Evolutionary conservation across 2,888 invertebrate genomes (phyloP), one percentile per base, ranked within the genome.

Genomic region (Electrophaes corylata): DNA sequence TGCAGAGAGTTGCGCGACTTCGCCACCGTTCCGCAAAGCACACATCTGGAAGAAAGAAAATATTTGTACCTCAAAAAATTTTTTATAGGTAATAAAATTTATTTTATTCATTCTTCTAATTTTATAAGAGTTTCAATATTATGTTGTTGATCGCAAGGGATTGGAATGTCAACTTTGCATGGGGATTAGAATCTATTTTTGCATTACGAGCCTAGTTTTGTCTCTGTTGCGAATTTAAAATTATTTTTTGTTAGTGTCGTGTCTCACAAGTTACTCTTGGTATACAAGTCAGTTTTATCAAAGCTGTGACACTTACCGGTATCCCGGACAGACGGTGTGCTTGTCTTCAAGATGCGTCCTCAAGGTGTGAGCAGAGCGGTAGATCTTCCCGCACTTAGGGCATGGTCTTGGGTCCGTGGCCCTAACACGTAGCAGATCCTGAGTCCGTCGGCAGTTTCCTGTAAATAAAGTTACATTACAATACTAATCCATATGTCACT

Each of bases 321-420:
- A 98, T 49, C 98, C 98, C 0, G 97, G 97, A 79, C 98, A 98
- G 74, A 97, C 95, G 31, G 98, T 98, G 85, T 98, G 98, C 81
- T 98, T 98, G 83, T 98, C 98, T 84, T 98, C 98, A 65, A 98
- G 93, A 85, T 98, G 98, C 23, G 98, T 98, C 65, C 97, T 93
- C 70, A 98, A 91, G 11, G 98, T 98, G 88, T 98, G 98, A 14
- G 98, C 97, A 26, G 97, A 97, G 62, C 97, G 93, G 88, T 97
- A 97, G 79, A 97, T 97, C 92, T 97, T 97, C 41, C 97, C 97
- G 83, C 98, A 98, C 80, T 98, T 97, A 11, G 97, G 97, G 81
- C 98, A 98, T 2, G 97, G 98, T 40, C 98, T 93, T 1, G 97
- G 98, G 89, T 98, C 98, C 18, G 97, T 98, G 8, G 98, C 98